Evolutionary conservation across 2,888 invertebrate genomes (phyloP).

Genomic region (Melipona bicolor): DNA sequence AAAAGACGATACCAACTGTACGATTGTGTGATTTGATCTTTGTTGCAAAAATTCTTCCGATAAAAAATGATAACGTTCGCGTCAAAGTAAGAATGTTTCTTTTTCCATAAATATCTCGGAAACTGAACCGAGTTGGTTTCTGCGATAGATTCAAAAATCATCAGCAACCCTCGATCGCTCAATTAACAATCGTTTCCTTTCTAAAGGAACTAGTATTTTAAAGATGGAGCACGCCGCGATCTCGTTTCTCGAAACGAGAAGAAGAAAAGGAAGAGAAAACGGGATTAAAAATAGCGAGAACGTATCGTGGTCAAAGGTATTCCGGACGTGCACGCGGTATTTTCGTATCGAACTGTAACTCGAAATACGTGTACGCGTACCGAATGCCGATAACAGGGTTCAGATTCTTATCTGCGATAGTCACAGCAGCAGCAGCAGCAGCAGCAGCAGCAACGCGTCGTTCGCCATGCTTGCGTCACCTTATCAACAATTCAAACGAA

Average conservation of each 20-base stretch:
- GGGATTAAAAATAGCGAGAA: neutral
- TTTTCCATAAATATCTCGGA: too few species aligned
- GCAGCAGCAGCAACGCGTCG: slow-evolving; percentile 43
- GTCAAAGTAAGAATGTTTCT: too few species aligned
- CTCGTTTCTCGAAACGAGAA: neutral
- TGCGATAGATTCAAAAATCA: too few species aligned
- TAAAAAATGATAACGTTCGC: neutral
- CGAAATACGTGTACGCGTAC: slow-evolving; percentile 20
- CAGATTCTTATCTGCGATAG: slow-evolving; percentile 71
- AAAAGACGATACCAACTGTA: neutral
- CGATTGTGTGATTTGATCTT: slow-evolving; percentile 23
- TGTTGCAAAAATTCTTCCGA: slow-evolving; percentile 4
- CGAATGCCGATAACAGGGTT: slow-evolving; percentile 53
- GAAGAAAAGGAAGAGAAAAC: neutral
- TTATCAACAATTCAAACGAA: slow-evolving; percentile 62
- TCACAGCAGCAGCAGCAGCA: slow-evolving; percentile 56
- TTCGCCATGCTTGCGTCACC: slow-evolving; percentile 62
- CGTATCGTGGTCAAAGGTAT: slow-evolving; percentile 10
- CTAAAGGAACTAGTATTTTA: too few species aligned
- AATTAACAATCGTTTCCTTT: too few species aligned
- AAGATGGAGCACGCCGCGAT: too few species aligned
- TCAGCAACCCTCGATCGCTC: too few species aligned
- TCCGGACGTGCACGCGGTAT: neutral
- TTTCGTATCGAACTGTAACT: slow-evolving; percentile 24
- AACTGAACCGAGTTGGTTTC: too few species aligned